Base-by-base conservation (phyloP, 92 coral and sea anemone species). In the Paragorgia papillata region DNA sequence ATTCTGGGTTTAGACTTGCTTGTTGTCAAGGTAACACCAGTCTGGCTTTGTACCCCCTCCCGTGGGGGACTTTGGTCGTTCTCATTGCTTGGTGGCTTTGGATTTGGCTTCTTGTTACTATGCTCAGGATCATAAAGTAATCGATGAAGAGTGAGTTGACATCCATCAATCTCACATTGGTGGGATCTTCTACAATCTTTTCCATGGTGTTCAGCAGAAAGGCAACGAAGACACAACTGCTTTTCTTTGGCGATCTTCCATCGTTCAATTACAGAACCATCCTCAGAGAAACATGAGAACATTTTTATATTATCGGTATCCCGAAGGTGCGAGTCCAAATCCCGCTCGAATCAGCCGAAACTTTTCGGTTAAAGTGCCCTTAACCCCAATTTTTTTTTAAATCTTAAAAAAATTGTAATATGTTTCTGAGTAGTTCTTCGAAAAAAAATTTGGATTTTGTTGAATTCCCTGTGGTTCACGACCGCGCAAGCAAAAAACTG, bases 181-280 rank as follows among this genome's bases (percentile, higher is more conserved):
- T 51, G 74, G 21, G 79, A 26, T 7, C 89, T 35, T 13, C 31
- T 41, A 19, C 82, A 88, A 25, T 81, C 79, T 49, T 68, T 55
- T 7, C 89, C 85, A 29, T 34, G 83, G 50, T 88, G 89, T 24
- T 79, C 86, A 51, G 43, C 5, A 37, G 84, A 66, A 2, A 88
- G 57, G 56, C 87, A 88, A 0, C 85, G 85, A 37, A 80, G 85
- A 50, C 89, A 88, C 65, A 88, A 64, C 21, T 66, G 26, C 40
- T 79, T 88, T 66, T 85, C 89, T 55, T 88, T 85, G 0, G 87
- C 89, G 32, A 60, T 14, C 29, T 57, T 71, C 78, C 78, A 71
- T 7, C 65, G 78, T 53, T 71, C 78, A 0, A 8, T 12, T 8
- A 71, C 51, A 5, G 63, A 37, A 4, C 4, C 10, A 4, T 37